Conservation (phyloP, 2,888 invertebrate species). For the Eupithecia exiguata region DNA sequence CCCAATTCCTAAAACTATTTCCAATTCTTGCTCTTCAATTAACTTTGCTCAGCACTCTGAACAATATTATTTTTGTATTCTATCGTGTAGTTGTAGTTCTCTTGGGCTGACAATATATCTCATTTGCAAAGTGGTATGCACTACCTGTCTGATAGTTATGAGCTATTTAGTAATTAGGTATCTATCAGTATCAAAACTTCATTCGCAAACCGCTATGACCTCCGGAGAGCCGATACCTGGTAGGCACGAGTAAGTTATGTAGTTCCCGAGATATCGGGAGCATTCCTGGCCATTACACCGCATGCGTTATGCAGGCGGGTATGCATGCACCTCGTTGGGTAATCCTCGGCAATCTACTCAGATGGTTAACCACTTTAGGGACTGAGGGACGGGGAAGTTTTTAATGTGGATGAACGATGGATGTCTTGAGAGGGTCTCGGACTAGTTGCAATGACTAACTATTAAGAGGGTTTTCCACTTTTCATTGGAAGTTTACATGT, state of each 20-base stretch:
- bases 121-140: neutral
- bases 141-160: neutral
- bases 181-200: neutral
- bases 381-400: neutral
- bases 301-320: slow-evolving; percentile 31
- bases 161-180: neutral
- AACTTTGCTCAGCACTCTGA: neutral
- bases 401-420: neutral
- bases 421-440: neutral
- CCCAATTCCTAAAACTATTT: no score
- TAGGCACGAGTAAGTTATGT: neutral
- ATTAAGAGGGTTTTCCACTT: no score
- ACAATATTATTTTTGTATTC: neutral
- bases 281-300: slow-evolving; percentile 16
- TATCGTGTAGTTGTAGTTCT: neutral
- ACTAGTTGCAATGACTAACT: neutral
- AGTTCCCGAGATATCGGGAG: neutral
- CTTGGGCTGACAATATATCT: neutral
- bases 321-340: slow-evolving; percentile 17
- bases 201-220: neutral
- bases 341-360: neutral
- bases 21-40: no score
- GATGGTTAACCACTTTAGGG: neutral
- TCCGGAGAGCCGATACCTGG: neutral
- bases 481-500: no score